phyloP scores from a whole-genome alignment of 2,797 vertebrate genomes.

The Macropodus opercularis region DNA sequence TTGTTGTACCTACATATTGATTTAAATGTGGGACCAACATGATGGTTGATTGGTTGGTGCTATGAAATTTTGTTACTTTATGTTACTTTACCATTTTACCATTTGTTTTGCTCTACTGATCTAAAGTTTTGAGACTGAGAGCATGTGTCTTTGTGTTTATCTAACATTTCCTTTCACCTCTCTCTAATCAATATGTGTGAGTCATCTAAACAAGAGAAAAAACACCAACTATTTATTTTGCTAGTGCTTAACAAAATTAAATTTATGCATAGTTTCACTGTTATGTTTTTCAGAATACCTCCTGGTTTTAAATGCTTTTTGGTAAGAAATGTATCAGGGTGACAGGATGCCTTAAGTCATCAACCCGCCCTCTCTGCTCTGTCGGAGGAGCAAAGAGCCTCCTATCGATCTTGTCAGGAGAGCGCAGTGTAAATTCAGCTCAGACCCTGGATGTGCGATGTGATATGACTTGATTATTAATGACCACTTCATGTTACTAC shows the following conservation, averaged over 20 bases:
- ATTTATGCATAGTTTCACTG: conserved; percentile 7
- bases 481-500: neutral
- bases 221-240: conserved; percentile 5
- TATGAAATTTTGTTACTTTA: neutral
- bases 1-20: neutral
- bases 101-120: conserved; percentile 1
- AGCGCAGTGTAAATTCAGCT: neutral
- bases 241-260: neutral
- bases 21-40: neutral
- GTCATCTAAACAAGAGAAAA: no score
- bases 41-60: neutral
- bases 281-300: conserved; percentile 4
- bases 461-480: conserved; percentile 15
- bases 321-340: conserved; percentile 26
- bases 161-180: conserved; percentile 22
- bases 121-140: conserved; percentile 15
- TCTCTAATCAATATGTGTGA: no score
- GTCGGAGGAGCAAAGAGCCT: conserved; percentile 34
- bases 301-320: no score
- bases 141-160: conserved; percentile 17
- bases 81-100: no score
- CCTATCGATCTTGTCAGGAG: conserved; percentile 28
- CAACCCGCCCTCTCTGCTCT: conserved; percentile 15
- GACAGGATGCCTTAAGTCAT: conserved; percentile 16
- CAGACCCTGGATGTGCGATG: neutral